Evolutionary conservation across 2,797 vertebrate genomes (phyloP).

Genomic region (Acrossocheilus wenchowensis): DNA sequence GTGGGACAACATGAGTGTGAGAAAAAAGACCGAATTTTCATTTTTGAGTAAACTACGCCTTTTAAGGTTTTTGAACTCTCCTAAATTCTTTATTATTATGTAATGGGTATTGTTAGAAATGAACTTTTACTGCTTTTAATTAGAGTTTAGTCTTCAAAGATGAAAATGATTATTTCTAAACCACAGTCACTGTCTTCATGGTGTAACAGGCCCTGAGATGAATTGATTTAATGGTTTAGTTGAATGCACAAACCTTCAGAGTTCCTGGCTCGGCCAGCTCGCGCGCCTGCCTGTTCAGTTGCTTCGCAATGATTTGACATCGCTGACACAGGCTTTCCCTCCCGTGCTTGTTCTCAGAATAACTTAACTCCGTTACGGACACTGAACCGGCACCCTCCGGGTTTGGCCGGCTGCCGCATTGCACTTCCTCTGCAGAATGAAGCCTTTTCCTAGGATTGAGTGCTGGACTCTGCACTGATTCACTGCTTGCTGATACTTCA

Average conservation of each 20-base stretch:
- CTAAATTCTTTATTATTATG: neutral
- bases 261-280: slow-evolving; percentile 76
- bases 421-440: slow-evolving; percentile 75
- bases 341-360: slow-evolving; percentile 63
- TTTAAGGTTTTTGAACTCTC: neutral
- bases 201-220: slow-evolving; percentile 14
- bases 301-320: slow-evolving; percentile 85
- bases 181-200: slow-evolving; percentile 15
- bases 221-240: slow-evolving; percentile 44
- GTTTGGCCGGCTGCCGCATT: slow-evolving; percentile 80
- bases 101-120: neutral
- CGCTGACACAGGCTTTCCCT: slow-evolving; percentile 81
- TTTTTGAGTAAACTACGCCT: neutral
- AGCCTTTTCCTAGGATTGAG: slow-evolving; percentile 79
- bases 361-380: slow-evolving; percentile 72
- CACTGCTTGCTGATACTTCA: slow-evolving; percentile 76
- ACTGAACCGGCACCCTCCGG: slow-evolving; percentile 86
- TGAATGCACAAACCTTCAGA: slow-evolving; percentile 70
- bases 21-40: neutral
- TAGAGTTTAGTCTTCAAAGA: neutral
- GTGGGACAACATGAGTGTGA: neutral
- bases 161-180: neutral
- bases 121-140: neutral
- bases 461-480: slow-evolving; percentile 69
- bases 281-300: slow-evolving; percentile 85